Evolutionary conservation across 2,888 invertebrate species (phyloP).

Genomic region (Drosophila suboccidentalis): DNA sequence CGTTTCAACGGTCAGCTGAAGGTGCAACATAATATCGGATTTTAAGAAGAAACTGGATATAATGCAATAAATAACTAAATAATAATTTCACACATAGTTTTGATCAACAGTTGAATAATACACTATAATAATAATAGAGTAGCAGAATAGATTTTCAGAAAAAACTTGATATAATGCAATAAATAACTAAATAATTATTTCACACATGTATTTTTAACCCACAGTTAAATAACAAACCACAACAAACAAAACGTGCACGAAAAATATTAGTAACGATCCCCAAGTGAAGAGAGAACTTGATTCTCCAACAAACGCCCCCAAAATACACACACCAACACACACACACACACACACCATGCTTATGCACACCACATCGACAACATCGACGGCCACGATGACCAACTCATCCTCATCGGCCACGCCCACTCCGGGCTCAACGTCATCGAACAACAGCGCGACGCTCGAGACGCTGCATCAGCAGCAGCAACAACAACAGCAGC

Average conservation of each 20-base stretch:
- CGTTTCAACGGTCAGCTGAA: conserved; percentile 31
- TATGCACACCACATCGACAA: conserved; percentile 71
- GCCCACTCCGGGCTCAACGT: conserved; percentile 81
- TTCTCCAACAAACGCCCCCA: conserved; percentile 34
- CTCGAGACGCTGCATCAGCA: conserved; percentile 73
- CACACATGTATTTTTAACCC: conserved; percentile 24
- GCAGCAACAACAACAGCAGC: conserved; percentile 61
- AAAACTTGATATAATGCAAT: neutral
- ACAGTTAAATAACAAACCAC: conserved; percentile 39
- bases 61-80: conserved; percentile 7
- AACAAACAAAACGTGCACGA: conserved; percentile 41
- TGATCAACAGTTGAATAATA: too few relatives aligned
- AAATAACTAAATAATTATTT: conserved; percentile 15
- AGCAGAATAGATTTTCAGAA: neutral
- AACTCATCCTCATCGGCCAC: conserved; percentile 79
- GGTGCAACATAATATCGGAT: conserved; percentile 6
- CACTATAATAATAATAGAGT: too few relatives aligned
- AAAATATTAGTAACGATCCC: conserved; percentile 23
- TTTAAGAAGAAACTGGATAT: neutral
- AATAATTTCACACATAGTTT: conserved; percentile 17
- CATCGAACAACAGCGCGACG: conserved; percentile 80
- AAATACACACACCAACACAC: conserved; percentile 15
- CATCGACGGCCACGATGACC: conserved; percentile 77
- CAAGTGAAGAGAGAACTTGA: conserved; percentile 28
- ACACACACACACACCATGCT: conserved; percentile 47